A percentile compares a stretch with the other conserved stretches of the same genome.
These are phyloP conservation scores for Coluber constrictor DNA, from an alignment of 2,797 vertebrate species.

Conservation along the genomic window DNA sequence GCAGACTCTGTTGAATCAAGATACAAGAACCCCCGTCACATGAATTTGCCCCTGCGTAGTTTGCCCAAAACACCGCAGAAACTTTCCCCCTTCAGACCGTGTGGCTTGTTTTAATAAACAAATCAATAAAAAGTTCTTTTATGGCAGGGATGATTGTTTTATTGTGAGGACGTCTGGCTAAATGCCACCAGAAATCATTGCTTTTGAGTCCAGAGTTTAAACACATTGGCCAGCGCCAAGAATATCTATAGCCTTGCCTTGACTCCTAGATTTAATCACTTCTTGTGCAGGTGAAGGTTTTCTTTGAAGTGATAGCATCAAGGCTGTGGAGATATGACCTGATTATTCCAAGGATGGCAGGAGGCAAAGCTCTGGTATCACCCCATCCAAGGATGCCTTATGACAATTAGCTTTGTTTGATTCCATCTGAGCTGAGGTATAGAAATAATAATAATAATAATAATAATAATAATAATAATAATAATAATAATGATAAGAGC, in stretches of 20 bases:
- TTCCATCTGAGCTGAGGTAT: neutral
- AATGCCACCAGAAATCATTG: neutral
- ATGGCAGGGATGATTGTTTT: neutral
- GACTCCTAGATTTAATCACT: neutral
- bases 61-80: neutral
- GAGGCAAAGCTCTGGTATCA: neutral
- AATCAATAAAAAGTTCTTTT: neutral
- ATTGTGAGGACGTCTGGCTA: neutral
- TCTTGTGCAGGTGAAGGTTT: neutral
- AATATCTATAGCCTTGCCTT: neutral
- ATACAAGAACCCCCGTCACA: neutral
- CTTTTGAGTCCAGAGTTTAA: neutral
- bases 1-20: neutral
- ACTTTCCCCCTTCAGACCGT: neutral
- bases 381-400: neutral
- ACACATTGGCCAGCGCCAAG: neutral
- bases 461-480: too few species aligned
- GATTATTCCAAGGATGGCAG: neutral
- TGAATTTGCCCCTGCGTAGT: neutral
- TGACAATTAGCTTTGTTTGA: neutral
- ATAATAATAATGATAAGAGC: too few species aligned
- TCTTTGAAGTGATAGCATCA: neutral
- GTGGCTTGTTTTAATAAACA: neutral
- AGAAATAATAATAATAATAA: too few species aligned
- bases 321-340: neutral